Conservation (phyloP, 2,888 invertebrate genomes). For the Leptinotarsa peninsularis region DNA sequence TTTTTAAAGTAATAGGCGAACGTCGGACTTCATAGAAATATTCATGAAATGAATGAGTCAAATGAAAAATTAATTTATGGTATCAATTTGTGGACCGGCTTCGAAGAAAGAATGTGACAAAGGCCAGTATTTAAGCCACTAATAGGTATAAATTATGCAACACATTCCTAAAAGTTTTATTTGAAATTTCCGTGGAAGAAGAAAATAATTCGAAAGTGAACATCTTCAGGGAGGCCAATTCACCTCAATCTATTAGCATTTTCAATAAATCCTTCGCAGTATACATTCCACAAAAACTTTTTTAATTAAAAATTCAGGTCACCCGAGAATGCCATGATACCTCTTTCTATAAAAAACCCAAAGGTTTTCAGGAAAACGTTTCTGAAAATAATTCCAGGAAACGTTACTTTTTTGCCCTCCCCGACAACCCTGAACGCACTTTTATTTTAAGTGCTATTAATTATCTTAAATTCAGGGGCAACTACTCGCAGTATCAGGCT, state of each 20-base stretch:
- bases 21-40: too few relatives aligned
- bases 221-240: too few relatives aligned
- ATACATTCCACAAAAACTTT: background rate
- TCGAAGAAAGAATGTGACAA: too few relatives aligned
- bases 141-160: too few relatives aligned
- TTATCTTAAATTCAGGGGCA: slow-evolving; percentile 32
- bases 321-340: background rate
- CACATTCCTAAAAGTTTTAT: too few relatives aligned
- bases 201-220: too few relatives aligned
- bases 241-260: background rate
- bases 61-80: too few relatives aligned
- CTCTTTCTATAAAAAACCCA: background rate
- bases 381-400: slow-evolving; percentile 7
- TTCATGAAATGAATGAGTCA: too few relatives aligned
- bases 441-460: slow-evolving; percentile 36
- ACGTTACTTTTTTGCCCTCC: slow-evolving; percentile 19
- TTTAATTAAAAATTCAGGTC: slow-evolving; percentile 18
- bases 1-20: too few relatives aligned
- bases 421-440: slow-evolving; percentile 14
- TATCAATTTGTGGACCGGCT: too few relatives aligned
- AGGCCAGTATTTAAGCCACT: too few relatives aligned
- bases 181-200: too few relatives aligned
- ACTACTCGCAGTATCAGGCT: slow-evolving; percentile 30
- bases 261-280: background rate
- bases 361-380: background rate